Evolutionary conservation across 2,113 vertebrate genomes (phyloP), one percentile per base, ranked within the genome.

Genomic region (Hyperoodon ampullatus): DNA sequence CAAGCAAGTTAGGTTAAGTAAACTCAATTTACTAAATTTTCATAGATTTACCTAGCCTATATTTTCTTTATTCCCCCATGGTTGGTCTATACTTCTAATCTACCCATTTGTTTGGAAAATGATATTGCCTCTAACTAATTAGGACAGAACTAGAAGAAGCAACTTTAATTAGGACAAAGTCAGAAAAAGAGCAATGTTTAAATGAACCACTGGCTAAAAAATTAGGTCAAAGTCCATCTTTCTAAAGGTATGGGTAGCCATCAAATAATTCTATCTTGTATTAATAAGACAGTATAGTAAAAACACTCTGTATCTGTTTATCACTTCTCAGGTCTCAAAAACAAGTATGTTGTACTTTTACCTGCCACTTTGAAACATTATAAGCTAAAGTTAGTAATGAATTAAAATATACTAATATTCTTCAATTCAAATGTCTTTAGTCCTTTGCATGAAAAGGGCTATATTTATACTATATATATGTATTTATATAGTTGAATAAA

Each of bases 1-100:
- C 26, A 98, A 98, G 88, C 42, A 96, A 97, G 0, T 5, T 94
- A 98, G 96, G 93, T 97, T 98, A 98, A 98, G 35, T 95, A 97
- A 97, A 94, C 68, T 96, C 53, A 83, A 93, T 78, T 44, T 85
- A 58, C 60, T 92, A 92, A 80, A 63, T 50, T 93, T 97, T 95
- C 85, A 97, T 95, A 70, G 4, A 83, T 78, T 81, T 66, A 94
- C 68, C 80, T 88, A 97, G 60, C 8, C 87, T 90, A 26, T 86
- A 47, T 88, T 65, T 84, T 88, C 47, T 15, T 68, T 44, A 60
- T 12, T 21, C 2, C 35, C 30, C 10, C 6, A 42, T 61, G 19
- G 3, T 44, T 61, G 2, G 5, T 58, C 15, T 63, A 6, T 70
- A 84, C 11, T 86, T 78, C 35, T 92, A 39, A 63, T 90, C 26